A percentile compares a stretch with the other conserved stretches of the same genome.
These are phyloP conservation scores for Melanophora roralis DNA, from an alignment of 2,888 invertebrate species.

Conservation along the genomic window DNA sequence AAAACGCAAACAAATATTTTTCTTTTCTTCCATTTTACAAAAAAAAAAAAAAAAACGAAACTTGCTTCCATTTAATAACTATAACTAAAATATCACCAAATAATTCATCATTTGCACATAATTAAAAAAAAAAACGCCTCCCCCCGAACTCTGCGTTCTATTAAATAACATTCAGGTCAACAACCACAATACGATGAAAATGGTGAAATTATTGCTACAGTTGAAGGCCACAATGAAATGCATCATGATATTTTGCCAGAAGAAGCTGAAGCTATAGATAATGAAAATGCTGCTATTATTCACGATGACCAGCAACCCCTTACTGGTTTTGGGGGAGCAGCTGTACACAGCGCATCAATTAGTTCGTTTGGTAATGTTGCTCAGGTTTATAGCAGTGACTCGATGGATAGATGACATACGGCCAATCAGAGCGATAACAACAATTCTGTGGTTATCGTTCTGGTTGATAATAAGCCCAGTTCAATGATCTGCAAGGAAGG, in stretches of 20 bases:
- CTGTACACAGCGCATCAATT: conserved; percentile 69
- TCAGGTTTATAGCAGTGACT: conserved; percentile 63
- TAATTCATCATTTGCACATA: conserved; percentile 50
- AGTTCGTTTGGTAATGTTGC: conserved; percentile 68
- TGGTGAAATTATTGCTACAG: conserved; percentile 72
- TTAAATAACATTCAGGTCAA: conserved; percentile 63
- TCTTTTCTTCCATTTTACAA: conserved; percentile 65
- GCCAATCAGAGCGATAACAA: conserved; percentile 76
- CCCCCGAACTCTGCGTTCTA: neutral
- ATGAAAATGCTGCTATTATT: conserved; percentile 74
- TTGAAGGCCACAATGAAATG: conserved; percentile 70
- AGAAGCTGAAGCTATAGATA: conserved; percentile 74
- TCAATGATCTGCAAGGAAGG: conserved; percentile 76
- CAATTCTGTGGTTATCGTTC: conserved; percentile 76
- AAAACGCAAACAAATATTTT: conserved; percentile 65
- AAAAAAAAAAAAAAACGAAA: conserved; percentile 65
- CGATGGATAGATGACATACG: conserved; percentile 75
- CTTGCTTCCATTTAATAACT: conserved; percentile 63
- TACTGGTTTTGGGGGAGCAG: conserved; percentile 72
- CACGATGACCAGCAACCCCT: conserved; percentile 75
- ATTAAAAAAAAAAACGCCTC: conserved; percentile 12
- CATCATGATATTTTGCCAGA: conserved; percentile 67
- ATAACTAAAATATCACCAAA: conserved; percentile 54
- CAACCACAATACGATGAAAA: conserved; percentile 69
- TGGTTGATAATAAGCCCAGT: conserved; percentile 77